These are phyloP conservation scores for Autographa gamma DNA, from an alignment of 2,888 invertebrate species.

Conservation along the genomic window DNA sequence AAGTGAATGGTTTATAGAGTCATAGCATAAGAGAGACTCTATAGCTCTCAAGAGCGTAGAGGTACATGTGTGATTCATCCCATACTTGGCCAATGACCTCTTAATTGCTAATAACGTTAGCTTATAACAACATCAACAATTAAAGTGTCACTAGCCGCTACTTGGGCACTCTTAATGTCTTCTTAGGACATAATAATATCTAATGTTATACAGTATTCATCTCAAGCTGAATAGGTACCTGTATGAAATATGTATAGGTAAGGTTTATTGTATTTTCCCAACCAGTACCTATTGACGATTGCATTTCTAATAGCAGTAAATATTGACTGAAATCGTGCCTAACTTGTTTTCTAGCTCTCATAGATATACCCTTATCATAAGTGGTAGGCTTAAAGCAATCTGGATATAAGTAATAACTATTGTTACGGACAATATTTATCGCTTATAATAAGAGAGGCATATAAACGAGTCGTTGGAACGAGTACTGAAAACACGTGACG, in stretches of 20 bases:
- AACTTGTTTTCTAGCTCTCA: not conserved
- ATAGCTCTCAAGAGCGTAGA: not conserved
- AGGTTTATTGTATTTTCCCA: not conserved
- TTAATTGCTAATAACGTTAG: constrained; percentile 1
- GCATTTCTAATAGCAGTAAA: not conserved
- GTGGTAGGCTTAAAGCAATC: constrained; percentile 4
- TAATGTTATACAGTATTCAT: too few relatives aligned
- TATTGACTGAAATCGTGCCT: not conserved
- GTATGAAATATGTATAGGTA: too few relatives aligned
- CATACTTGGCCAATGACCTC: not conserved
- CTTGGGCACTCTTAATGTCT: not conserved
- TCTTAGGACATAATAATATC: too few relatives aligned
- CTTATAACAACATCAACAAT: not conserved
- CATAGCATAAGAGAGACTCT: not conserved
- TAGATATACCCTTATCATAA: constrained; percentile 1
- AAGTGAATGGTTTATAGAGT: not conserved
- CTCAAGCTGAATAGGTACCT: not conserved
- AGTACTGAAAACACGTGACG: too few relatives aligned
- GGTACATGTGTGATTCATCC: not conserved
- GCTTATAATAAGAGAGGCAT: too few relatives aligned
- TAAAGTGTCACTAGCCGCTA: not conserved
- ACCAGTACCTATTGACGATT: too few relatives aligned
- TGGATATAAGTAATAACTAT: not conserved
- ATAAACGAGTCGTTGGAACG: too few relatives aligned
- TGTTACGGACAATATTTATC: not conserved